A percentile compares a stretch with the other conserved stretches of the same genome.
These are phyloP conservation scores for Eupsittula cactorum DNA, from an alignment of 2,113 vertebrate genomes.

Conservation along the genomic window DNA sequence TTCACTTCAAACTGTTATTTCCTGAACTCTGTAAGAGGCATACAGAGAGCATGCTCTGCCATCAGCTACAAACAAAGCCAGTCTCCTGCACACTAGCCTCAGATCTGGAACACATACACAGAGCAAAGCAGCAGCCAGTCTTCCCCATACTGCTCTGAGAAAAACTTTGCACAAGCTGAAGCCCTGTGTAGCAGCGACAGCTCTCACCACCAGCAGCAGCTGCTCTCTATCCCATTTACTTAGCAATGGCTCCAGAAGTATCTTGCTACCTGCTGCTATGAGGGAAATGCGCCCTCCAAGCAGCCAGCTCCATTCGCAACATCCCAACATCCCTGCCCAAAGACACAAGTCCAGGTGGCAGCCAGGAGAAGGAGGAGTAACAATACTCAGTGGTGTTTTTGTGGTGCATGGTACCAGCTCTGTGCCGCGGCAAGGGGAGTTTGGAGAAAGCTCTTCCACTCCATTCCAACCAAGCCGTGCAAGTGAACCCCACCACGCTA, in stretches of 20 bases:
- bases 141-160: background rate
- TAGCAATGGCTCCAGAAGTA: background rate
- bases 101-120: fast-evolving
- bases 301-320: background rate
- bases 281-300: background rate
- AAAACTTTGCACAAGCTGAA: fast-evolving
- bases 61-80: background rate
- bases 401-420: too few species aligned
- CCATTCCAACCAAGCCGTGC: fast-evolving
- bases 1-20: background rate
- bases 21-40: fast-evolving
- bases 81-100: background rate
- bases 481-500: fast-evolving
- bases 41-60: background rate
- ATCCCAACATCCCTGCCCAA: background rate
- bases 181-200: fast-evolving
- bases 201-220: background rate
- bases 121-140: background rate
- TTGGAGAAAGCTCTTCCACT: background rate
- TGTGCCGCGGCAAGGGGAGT: background rate
- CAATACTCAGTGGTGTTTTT: background rate
- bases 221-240: background rate
- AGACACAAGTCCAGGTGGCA: fast-evolving
- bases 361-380: background rate
- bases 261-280: background rate